phyloP scores from a whole-genome alignment of 92 coral and sea anemone genomes.

The Palythoa caribaeorum region DNA sequence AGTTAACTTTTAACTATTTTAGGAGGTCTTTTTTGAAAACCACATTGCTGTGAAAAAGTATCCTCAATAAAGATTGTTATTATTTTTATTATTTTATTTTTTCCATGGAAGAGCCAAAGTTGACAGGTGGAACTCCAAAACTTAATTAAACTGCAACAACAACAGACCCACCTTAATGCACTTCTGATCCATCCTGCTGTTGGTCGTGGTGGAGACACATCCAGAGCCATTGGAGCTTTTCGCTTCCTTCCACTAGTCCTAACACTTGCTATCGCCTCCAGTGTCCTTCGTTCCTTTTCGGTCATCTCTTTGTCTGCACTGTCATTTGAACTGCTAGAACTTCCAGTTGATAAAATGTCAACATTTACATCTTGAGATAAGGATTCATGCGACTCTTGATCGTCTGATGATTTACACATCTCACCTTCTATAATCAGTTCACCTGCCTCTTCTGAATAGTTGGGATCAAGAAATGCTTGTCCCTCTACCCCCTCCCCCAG shows the following conservation, averaged over 20 bases:
- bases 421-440: constrained; percentile 38
- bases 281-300: constrained; percentile 79
- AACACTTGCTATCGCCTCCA: constrained; percentile 88
- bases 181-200: constrained; percentile 96
- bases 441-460: constrained; percentile 17
- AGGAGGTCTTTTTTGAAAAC: no score
- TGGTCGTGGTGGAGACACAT: constrained; percentile 85
- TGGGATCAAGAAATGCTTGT: neutral
- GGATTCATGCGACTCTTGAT: constrained; percentile 10
- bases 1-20: no score
- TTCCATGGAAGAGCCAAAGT: no score
- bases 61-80: no score
- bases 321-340: constrained; percentile 61
- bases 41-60: no score
- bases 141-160: neutral
- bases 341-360: constrained; percentile 62
- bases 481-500: neutral
- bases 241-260: constrained; percentile 98
- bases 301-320: constrained; percentile 68
- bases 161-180: constrained; percentile 65
- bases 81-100: no score
- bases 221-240: constrained; percentile 90
- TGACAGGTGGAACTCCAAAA: neutral
- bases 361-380: constrained; percentile 49
- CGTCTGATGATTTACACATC: constrained; percentile 24